Evolutionary conservation across 2,888 invertebrate species (phyloP).

Genomic region (Serripes groenlandicus): DNA sequence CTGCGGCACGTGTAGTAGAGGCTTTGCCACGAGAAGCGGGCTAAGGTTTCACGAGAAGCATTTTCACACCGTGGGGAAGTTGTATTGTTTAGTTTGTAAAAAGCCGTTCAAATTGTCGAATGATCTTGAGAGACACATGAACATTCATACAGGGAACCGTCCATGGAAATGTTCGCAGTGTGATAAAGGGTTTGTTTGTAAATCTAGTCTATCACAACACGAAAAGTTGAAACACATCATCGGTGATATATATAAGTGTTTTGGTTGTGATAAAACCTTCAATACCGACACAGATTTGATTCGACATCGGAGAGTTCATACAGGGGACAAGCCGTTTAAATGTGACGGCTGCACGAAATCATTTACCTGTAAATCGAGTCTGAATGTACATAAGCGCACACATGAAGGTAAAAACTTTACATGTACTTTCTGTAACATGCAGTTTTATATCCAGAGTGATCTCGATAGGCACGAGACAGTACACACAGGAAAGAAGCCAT

Average conservation of each 20-base stretch:
- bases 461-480: slow-evolving; percentile 20
- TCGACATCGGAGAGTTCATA: slow-evolving; percentile 41
- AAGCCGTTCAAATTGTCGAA: slow-evolving; percentile 33
- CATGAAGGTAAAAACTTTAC: slow-evolving; percentile 39
- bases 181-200: slow-evolving; percentile 49
- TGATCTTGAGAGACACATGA: slow-evolving; percentile 46
- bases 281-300: slow-evolving; percentile 42
- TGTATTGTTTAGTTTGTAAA: slow-evolving; percentile 25
- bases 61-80: slow-evolving; percentile 20
- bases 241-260: slow-evolving; percentile 47
- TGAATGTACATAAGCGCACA: slow-evolving; percentile 38
- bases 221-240: slow-evolving; percentile 46
- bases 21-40: slow-evolving; percentile 21
- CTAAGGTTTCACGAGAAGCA: slow-evolving; percentile 37
- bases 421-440: slow-evolving; percentile 21
- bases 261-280: slow-evolving; percentile 42
- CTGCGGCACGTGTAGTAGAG: slow-evolving; percentile 26
- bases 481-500: slow-evolving; percentile 29
- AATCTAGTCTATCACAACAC: slow-evolving; percentile 51
- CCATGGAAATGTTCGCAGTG: slow-evolving; percentile 43
- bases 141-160: slow-evolving; percentile 38
- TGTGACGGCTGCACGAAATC: slow-evolving; percentile 47
- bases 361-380: slow-evolving; percentile 49
- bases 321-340: slow-evolving; percentile 36
- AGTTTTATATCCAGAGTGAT: slow-evolving; percentile 32